Percentiles rank a stretch among this genome's conserved stretches.
Conservation (phyloP, 2,797 vertebrate genomes). For the Graptemys geographica region DNA sequence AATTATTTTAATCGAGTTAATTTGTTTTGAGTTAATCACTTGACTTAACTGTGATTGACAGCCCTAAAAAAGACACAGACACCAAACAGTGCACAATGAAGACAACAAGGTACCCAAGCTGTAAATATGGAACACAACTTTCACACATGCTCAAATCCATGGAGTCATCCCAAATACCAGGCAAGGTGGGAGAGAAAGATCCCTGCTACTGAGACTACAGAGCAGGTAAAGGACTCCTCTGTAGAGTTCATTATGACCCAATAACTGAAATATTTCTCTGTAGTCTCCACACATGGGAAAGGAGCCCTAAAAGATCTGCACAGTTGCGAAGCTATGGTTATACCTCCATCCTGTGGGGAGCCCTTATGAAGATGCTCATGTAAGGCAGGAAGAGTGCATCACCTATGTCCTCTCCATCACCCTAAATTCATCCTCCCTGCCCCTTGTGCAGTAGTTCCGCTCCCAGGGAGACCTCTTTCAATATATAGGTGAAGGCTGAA, state of each 20-base stretch:
- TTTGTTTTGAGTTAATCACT: too few species aligned
- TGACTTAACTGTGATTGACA: too few species aligned
- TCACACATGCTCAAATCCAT: neutral
- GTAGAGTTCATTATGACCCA: neutral
- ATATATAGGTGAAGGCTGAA: neutral
- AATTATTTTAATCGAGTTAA: too few species aligned
- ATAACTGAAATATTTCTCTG: neutral
- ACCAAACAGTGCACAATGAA: neutral
- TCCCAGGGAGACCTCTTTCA: neutral
- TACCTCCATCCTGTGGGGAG: neutral
- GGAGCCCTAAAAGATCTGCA: neutral
- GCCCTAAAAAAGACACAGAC: too few species aligned
- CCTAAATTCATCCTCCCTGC: neutral
- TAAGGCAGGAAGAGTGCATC: neutral
- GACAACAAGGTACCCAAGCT: neutral
- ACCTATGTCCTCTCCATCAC: neutral
- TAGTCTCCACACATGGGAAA: neutral
- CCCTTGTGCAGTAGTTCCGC: neutral
- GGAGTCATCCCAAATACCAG: neutral
- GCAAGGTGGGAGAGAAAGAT: neutral
- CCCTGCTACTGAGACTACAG: neutral
- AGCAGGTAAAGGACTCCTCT: neutral
- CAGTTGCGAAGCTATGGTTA: neutral
- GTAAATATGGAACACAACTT: neutral
- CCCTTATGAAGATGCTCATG: neutral